Evolutionary conservation across 2,888 invertebrate species (phyloP).

Genomic region (Phlogophora meticulosa): DNA sequence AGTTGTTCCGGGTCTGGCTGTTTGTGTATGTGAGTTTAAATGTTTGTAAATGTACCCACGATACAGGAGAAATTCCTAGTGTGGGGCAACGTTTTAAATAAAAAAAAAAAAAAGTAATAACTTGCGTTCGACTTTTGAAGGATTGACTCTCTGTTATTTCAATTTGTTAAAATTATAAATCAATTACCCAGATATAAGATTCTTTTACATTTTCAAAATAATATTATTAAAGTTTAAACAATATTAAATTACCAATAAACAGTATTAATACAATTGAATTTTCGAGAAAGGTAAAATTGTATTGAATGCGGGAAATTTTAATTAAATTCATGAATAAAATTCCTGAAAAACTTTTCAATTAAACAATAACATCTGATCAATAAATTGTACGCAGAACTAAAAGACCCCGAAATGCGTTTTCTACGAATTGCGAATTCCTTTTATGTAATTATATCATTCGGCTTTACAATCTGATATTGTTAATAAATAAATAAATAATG

Average conservation of each 20-base stretch:
- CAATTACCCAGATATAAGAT: too few relatives aligned
- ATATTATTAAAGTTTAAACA: too few relatives aligned
- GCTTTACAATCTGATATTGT: slow-evolving; percentile 29
- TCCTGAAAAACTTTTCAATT: slow-evolving; percentile 20
- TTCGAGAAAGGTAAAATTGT: slow-evolving; percentile 6
- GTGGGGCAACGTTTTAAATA: too few relatives aligned
- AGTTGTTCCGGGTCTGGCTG: too few relatives aligned
- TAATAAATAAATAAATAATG: too few relatives aligned
- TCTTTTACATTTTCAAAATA: too few relatives aligned
- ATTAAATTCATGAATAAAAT: slow-evolving; percentile 25
- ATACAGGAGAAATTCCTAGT: too few relatives aligned
- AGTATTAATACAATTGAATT: background rate
- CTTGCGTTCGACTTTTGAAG: slow-evolving; percentile 15
- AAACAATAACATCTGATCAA: slow-evolving; percentile 30
- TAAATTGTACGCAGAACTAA: slow-evolving; percentile 21
- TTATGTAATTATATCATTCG: slow-evolving; percentile 31
- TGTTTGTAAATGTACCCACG: too few relatives aligned
- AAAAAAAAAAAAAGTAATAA: too few relatives aligned
- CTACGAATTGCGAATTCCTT: slow-evolving; percentile 23
- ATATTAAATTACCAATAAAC: too few relatives aligned
- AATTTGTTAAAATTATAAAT: too few relatives aligned
- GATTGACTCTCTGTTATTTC: slow-evolving; percentile 23
- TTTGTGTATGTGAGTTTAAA: too few relatives aligned
- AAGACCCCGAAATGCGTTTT: slow-evolving; percentile 18
- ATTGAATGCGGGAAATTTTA: slow-evolving; percentile 1